A percentile compares a stretch with the other conserved stretches of the same genome.
These are phyloP conservation scores for Erpornis zantholeuca DNA, from an alignment of 2,113 vertebrate genomes.

Conservation along the genomic window DNA sequence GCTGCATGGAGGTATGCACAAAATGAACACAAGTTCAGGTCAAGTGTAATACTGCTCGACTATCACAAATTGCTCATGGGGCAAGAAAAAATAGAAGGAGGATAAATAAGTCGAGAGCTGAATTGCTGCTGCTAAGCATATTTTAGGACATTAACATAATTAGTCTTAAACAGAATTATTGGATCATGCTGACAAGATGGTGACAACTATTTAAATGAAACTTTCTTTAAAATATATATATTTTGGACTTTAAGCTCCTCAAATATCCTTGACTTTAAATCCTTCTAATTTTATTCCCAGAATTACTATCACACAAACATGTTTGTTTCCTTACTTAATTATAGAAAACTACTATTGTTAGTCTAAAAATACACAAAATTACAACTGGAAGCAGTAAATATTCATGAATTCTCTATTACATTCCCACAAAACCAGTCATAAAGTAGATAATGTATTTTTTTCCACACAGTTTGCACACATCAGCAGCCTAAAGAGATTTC, in stretches of 20 bases:
- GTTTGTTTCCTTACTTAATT: background rate
- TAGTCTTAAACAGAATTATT: constrained; percentile 3
- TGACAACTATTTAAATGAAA: background rate
- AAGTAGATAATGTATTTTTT: background rate
- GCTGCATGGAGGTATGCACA: background rate
- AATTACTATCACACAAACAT: background rate
- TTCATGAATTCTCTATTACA: background rate
- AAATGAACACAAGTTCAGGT: constrained; percentile 48
- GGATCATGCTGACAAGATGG: background rate
- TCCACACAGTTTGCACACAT: background rate
- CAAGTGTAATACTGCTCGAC: constrained; percentile 37
- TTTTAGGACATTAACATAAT: background rate
- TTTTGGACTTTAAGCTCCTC: background rate
- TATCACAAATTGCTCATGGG: constrained; percentile 4
- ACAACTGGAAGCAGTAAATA: background rate
- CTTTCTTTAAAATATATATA: background rate
- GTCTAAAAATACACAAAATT: background rate
- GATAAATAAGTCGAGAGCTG: background rate
- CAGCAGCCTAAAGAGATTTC: background rate
- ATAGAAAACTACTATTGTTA: background rate
- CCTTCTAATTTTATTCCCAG: background rate
- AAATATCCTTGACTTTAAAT: background rate
- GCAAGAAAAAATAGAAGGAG: background rate
- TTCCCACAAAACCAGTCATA: background rate
- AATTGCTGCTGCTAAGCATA: background rate